These are phyloP conservation scores for Pachyuromys duprasi DNA, from an alignment of 2,797 vertebrate genomes.

Conservation along the genomic window DNA sequence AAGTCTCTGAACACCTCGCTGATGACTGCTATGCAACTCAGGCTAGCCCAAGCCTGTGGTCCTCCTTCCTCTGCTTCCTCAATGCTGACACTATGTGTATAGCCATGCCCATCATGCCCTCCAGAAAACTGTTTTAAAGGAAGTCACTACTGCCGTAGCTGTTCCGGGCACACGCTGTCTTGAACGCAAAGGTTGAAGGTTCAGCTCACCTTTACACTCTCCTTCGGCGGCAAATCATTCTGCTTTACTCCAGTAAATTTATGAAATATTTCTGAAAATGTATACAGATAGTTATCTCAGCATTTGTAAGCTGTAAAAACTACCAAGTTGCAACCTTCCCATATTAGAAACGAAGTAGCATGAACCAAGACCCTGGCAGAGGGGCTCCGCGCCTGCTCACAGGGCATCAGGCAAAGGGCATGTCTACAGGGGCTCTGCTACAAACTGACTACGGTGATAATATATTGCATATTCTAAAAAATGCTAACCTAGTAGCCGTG, in stretches of 20 bases:
- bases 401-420: not conserved
- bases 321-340: constrained; percentile 39
- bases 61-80: not conserved
- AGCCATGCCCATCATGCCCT: too few species aligned
- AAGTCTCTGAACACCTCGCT: constrained; percentile 32
- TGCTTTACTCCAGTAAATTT: constrained; percentile 85
- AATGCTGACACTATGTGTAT: too few species aligned
- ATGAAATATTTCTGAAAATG: constrained; percentile 83
- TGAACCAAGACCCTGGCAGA: not conserved
- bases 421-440: not conserved
- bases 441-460: not conserved
- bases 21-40: not conserved
- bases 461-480: not conserved
- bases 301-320: constrained; percentile 45
- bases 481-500: not conserved
- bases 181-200: constrained; percentile 38
- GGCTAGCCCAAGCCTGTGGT: not conserved
- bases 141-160: not conserved
- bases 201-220: constrained; percentile 89
- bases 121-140: not conserved
- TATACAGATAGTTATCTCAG: constrained; percentile 69
- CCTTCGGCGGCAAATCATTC: constrained; percentile 77
- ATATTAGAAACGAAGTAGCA: constrained; percentile 13
- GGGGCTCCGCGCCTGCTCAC: not conserved
- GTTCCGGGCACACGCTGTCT: not conserved